phyloP scores from a whole-genome alignment of 2,888 invertebrate genomes.

The Nymphalis urticae region DNA sequence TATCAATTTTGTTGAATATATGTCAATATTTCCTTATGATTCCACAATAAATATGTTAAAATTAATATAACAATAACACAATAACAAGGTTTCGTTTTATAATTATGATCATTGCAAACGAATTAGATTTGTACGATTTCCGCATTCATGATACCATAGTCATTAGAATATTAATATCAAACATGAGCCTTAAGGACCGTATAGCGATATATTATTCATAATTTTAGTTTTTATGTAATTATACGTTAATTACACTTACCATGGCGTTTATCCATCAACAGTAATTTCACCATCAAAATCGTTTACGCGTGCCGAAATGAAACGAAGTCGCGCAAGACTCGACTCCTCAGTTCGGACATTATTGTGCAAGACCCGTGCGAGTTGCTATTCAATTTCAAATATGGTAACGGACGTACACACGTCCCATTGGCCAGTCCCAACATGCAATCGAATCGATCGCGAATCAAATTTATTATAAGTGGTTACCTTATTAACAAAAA shows the following conservation, averaged over 20 bases:
- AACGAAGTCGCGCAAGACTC: conserved; percentile 47
- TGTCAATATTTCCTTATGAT: conserved; percentile 10
- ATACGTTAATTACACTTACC: conserved; percentile 38
- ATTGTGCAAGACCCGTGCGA: conserved; percentile 74
- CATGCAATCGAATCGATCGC: conserved; percentile 58
- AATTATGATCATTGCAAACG: conserved; percentile 1
- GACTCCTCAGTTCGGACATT: conserved; percentile 63
- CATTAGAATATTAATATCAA: conserved; percentile 19
- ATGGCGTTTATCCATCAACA: conserved; percentile 46
- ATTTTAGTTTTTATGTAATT: neutral
- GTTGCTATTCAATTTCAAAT: conserved; percentile 79
- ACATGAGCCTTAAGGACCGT: neutral
- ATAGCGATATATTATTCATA: neutral
- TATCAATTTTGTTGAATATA: conserved; percentile 1
- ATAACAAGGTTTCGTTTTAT: neutral
- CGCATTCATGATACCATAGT: conserved; percentile 12
- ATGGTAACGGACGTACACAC: conserved; percentile 71
- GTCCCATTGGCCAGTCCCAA: conserved; percentile 62
- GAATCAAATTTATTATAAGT: conserved; percentile 47
- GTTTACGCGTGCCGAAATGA: conserved; percentile 48
- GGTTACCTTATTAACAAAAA: conserved; percentile 4
- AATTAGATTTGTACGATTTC: conserved; percentile 19
- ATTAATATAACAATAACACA: neutral
- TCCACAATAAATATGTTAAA: conserved; percentile 2
- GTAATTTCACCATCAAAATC: conserved; percentile 43